A percentile compares a stretch with the other conserved stretches of the same genome.
These are phyloP conservation scores for Orcinus orca DNA, from an alignment of 2,113 vertebrate species.

Conservation along the genomic window DNA sequence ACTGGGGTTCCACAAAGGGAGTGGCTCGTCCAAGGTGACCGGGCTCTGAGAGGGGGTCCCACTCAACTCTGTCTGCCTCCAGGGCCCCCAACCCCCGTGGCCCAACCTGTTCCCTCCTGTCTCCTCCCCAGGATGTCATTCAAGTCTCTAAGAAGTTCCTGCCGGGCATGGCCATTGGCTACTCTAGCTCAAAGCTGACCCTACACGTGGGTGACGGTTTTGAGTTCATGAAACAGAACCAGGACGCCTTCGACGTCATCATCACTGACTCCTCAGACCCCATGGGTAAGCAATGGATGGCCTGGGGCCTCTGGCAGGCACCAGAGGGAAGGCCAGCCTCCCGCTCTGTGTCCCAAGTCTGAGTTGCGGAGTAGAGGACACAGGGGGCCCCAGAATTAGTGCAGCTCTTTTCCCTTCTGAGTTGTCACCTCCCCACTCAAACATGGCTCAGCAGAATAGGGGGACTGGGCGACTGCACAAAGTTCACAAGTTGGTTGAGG, in stretches of 20 bases:
- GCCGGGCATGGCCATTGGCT: slow-evolving; percentile 95
- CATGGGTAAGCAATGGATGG: slow-evolving; percentile 87
- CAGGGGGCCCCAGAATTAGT: not conserved
- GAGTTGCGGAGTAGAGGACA: not conserved
- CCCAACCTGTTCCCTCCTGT: not conserved
- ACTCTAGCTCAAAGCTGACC: slow-evolving; percentile 95
- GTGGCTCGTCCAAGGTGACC: not conserved
- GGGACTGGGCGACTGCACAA: not conserved
- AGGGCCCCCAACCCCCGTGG: not conserved
- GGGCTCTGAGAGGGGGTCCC: not conserved
- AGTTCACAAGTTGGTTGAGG: not conserved
- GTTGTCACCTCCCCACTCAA: too few relatives aligned
- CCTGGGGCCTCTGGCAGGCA: not conserved
- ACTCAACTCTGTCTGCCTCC: not conserved
- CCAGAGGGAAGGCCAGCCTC: not conserved
- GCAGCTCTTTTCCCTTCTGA: not conserved
- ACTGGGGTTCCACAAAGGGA: not conserved
- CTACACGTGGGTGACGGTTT: slow-evolving; percentile 96
- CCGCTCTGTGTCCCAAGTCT: not conserved
- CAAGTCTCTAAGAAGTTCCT: slow-evolving; percentile 96
- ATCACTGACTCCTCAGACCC: slow-evolving; percentile 99
- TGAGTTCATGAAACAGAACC: slow-evolving; percentile 99
- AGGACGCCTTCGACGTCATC: slow-evolving; percentile 97
- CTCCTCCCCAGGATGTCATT: slow-evolving; percentile 92
- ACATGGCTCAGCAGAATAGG: not conserved